These are phyloP conservation scores for Medauroidea extradentata DNA, from an alignment of 1,140 invertebrate species.

Conservation along the genomic window DNA sequence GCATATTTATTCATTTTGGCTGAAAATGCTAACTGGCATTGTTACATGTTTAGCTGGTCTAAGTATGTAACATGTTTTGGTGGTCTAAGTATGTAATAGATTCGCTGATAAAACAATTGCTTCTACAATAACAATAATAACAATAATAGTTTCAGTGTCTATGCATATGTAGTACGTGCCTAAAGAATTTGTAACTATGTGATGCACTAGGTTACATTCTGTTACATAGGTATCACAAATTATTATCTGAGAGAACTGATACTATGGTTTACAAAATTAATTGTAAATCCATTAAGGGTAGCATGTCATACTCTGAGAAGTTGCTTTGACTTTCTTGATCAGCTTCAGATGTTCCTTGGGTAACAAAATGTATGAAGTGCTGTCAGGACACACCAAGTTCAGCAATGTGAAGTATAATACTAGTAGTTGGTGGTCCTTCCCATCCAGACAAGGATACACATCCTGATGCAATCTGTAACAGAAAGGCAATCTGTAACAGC, in stretches of 20 bases:
- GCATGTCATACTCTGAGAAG: constrained; percentile 18
- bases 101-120: no score
- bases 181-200: no score
- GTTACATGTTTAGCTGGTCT: no score
- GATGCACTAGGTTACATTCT: background rate
- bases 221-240: background rate
- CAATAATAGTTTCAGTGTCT: background rate
- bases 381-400: constrained; percentile 15
- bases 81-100: no score
- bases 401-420: constrained; percentile 22
- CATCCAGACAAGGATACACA: constrained; percentile 18
- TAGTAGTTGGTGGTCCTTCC: constrained; percentile 20
- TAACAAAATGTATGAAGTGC: constrained; percentile 10
- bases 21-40: no score
- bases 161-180: background rate
- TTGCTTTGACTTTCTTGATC: constrained; percentile 26
- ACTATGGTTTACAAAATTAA: background rate
- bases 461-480: constrained; percentile 16
- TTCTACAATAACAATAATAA: background rate
- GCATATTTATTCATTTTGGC: no score
- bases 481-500: no score
- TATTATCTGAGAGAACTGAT: background rate
- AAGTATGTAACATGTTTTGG: no score
- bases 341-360: constrained; percentile 28
- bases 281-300: background rate